phyloP scores from a whole-genome alignment of 2,888 invertebrate species.

The Drosophila nr. medialis region DNA sequence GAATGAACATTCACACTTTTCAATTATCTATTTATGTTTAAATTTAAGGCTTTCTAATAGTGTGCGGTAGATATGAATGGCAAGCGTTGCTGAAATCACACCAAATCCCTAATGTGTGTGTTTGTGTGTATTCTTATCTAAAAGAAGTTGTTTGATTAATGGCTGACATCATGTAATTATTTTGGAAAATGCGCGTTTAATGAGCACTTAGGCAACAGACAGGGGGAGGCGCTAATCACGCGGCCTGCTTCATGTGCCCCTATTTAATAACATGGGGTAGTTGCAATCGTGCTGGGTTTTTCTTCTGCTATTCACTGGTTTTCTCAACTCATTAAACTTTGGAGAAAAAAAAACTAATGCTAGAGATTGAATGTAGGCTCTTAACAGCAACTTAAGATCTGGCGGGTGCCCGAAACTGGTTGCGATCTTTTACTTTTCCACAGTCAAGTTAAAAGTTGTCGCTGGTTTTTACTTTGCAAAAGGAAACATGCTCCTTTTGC shows the following conservation, averaged over 20 bases:
- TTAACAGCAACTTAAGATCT: conserved; percentile 16
- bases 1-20: background rate
- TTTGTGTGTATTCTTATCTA: conserved; percentile 6
- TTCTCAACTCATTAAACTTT: conserved; percentile 15
- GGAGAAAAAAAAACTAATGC: background rate
- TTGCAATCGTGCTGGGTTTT: conserved; percentile 4
- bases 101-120: background rate
- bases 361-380: conserved; percentile 10
- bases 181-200: conserved; percentile 44
- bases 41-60: background rate
- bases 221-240: conserved; percentile 44
- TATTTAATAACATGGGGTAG: conserved; percentile 35
- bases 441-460: conserved; percentile 30
- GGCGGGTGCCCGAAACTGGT: conserved; percentile 26
- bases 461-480: conserved; percentile 36
- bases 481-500: conserved; percentile 44
- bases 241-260: conserved; percentile 11
- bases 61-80: background rate
- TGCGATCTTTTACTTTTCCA: conserved; percentile 8
- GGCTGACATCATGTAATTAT: conserved; percentile 64
- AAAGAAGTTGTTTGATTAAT: conserved; percentile 25
- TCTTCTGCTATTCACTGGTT: conserved; percentile 2
- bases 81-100: background rate
- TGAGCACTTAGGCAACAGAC: conserved; percentile 15
- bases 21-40: background rate